phyloP scores from a whole-genome alignment of 2,888 invertebrate species.

The Phaedon cochleariae region DNA sequence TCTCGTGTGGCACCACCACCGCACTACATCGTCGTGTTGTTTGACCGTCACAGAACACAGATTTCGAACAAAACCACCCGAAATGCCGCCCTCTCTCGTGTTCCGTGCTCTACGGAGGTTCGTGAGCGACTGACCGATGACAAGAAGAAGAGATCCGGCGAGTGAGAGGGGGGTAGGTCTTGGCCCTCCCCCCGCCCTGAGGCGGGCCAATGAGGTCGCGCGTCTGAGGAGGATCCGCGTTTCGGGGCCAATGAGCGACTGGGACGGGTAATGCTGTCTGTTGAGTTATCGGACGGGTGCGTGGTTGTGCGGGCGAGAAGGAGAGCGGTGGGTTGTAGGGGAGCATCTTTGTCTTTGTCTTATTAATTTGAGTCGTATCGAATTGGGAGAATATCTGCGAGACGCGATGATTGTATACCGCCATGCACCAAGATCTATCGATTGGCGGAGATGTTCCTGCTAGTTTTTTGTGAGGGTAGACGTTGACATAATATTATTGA shows the following conservation, averaged over 20 bases:
- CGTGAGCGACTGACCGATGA: slow-evolving; percentile 19
- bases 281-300: slow-evolving; percentile 31
- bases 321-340: slow-evolving; percentile 8
- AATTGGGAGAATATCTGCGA: slow-evolving; percentile 26
- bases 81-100: not conserved
- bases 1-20: not conserved
- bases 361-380: slow-evolving; percentile 31
- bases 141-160: slow-evolving; percentile 21
- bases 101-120: not conserved
- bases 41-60: slow-evolving; percentile 6
- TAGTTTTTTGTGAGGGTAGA: not conserved
- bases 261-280: slow-evolving; percentile 28
- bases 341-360: slow-evolving; percentile 26
- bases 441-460: not conserved
- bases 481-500: not conserved
- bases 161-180: slow-evolving; percentile 30
- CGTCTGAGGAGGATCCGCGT: slow-evolving; percentile 24
- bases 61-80: not conserved
- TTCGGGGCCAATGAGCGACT: slow-evolving; percentile 27
- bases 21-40: slow-evolving; percentile 22
- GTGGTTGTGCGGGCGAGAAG: slow-evolving; percentile 18
- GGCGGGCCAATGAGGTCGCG: slow-evolving; percentile 33
- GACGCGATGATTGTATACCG: not conserved
- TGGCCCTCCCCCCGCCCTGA: slow-evolving; percentile 31
- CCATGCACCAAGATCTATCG: not conserved